Base-by-base conservation (phyloP, 2,888 invertebrate species). In the Parnassius mnemosyne region DNA sequence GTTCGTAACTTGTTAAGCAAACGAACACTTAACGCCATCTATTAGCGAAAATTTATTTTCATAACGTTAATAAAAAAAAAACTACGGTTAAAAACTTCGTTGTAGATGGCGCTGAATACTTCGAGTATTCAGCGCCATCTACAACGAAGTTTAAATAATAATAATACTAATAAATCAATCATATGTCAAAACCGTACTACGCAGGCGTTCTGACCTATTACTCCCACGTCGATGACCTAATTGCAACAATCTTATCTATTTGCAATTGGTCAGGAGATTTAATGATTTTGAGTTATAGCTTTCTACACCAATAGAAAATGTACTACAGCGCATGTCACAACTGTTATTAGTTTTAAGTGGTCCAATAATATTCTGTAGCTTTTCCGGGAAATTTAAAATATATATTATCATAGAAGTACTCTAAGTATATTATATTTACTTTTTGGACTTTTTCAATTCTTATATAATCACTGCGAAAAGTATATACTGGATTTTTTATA, bases 91-190 rank as follows among this genome's bases (percentile, higher is more conserved):
- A 3, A 43, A 5, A 43, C 20, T 25, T 9, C 11, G 44, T 11
- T 25, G n/a, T 3, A 51, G 57, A 12, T 57, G 57, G 57, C 57
- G 20, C 50, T 12, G 34, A 34, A 34, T 5, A 34, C 34, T n/a
- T 34, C 3, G 34, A 34, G n/a, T n/a, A n/a, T n/a, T n/a, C n/a
- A n/a, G n/a, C n/a, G n/a, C n/a, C n/a, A n/a, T n/a, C n/a, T n/a
- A n/a, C n/a, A n/a, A n/a, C n/a, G n/a, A n/a, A n/a, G n/a, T n/a
- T n/a, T n/a, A n/a, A n/a, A n/a, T n/a, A n/a, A n/a, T n/a, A n/a
- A n/a, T n/a, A n/a, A n/a, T n/a, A 7, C 34, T 7, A 34, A 34
- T 5, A 34, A 34, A 34, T 34, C 34, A 34, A 34, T 34, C 34
- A 34, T 34, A 7, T 7, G 7, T 3, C 7, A 1, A 7, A 34